These are phyloP conservation scores for Myotis davidii DNA, from an alignment of 2,113 vertebrate genomes.

Conservation along the genomic window DNA sequence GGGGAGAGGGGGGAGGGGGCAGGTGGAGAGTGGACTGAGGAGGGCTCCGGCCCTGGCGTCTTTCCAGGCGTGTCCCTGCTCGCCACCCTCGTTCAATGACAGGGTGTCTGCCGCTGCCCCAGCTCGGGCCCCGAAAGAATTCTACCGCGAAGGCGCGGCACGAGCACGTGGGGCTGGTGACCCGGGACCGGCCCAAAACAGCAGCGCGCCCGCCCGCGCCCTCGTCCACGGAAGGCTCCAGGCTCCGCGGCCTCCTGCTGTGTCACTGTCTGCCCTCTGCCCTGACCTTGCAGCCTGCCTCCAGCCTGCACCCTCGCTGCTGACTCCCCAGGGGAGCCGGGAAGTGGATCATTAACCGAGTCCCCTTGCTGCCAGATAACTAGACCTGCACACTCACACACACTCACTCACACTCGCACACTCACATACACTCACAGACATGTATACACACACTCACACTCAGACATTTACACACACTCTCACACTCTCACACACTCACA, in stretches of 20 bases:
- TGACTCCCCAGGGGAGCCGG: neutral
- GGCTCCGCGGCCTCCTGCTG: neutral
- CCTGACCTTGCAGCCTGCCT: neutral
- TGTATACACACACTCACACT: neutral
- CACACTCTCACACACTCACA: no score
- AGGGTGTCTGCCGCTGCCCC: neutral
- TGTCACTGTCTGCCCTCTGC: neutral
- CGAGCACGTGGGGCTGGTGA: neutral
- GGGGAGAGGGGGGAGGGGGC: neutral
- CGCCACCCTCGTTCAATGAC: neutral
- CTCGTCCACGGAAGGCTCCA: neutral
- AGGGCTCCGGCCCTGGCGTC: neutral
- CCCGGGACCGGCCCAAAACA: neutral
- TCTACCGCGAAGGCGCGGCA: neutral
- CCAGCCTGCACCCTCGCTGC: neutral
- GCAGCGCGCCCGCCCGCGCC: neutral
- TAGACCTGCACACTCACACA: neutral
- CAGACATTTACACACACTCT: neutral
- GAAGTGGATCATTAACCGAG: constrained; percentile 57
- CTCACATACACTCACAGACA: no score
- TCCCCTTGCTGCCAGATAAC: constrained; percentile 49
- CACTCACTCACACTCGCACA: no score
- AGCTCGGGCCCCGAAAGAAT: neutral
- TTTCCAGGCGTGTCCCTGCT: rapidly evolving
- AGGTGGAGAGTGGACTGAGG: rapidly evolving